A percentile compares a stretch with the other conserved stretches of the same genome.
Conservation (phyloP, 2,113 vertebrate genomes). For the Aptenodytes patagonicus region DNA sequence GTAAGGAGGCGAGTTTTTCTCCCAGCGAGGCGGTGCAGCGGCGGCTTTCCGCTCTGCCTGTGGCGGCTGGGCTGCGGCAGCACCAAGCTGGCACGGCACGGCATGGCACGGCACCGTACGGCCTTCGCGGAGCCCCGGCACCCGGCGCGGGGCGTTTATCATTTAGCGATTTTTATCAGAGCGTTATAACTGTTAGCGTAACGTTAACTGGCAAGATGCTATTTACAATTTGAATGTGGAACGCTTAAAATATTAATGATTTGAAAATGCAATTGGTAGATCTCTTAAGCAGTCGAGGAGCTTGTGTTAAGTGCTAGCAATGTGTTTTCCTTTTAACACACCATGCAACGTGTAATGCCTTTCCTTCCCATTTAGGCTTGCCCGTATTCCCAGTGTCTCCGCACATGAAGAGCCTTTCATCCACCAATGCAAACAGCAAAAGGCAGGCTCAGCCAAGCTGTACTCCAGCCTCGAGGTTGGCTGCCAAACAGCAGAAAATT, state of each 20-base stretch:
- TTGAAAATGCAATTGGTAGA: slow-evolving; percentile 72
- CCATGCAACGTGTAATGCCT: slow-evolving; percentile 75
- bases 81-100: neutral
- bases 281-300: slow-evolving; percentile 69
- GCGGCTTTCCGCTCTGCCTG: neutral
- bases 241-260: slow-evolving; percentile 76
- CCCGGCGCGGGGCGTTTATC: neutral
- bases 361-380: slow-evolving; percentile 74
- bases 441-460: slow-evolving; percentile 81
- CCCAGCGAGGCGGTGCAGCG: neutral
- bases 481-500: slow-evolving; percentile 87
- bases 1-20: slow-evolving; percentile 14
- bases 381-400: slow-evolving; percentile 73
- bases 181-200: neutral
- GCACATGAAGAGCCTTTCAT: slow-evolving; percentile 79
- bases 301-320: slow-evolving; percentile 71
- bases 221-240: slow-evolving; percentile 61
- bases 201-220: slow-evolving; percentile 26
- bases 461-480: slow-evolving; percentile 80
- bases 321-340: slow-evolving; percentile 63
- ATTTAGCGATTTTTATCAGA: neutral
- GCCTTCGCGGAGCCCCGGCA: neutral
- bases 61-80: neutral
- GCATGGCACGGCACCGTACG: fast-evolving
- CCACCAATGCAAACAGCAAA: slow-evolving; percentile 79